Evolutionary conservation across 1,140 invertebrate species (phyloP).

Genomic region (Cotesia chilonis): DNA sequence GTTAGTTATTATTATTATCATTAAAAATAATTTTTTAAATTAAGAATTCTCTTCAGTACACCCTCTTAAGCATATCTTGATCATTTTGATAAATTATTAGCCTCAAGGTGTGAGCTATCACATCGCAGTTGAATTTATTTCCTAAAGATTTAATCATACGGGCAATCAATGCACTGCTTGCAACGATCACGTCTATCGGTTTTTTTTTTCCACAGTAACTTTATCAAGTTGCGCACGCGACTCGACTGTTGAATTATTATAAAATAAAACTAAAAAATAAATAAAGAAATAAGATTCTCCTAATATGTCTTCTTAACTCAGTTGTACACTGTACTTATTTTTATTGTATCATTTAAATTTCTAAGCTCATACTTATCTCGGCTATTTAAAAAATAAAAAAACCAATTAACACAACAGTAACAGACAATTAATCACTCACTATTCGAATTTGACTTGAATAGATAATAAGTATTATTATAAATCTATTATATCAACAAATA

Average conservation of each 20-base stretch:
- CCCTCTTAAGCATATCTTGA: slow-evolving; percentile 22
- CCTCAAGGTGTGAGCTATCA: not conserved
- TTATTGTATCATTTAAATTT: not conserved
- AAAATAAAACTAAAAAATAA: no score
- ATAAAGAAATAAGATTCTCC: slow-evolving; percentile 20
- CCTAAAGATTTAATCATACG: not conserved
- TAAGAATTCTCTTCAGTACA: not conserved
- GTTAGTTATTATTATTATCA: no score
- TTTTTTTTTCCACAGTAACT: slow-evolving; percentile 24
- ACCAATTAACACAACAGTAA: no score
- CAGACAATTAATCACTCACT: no score
- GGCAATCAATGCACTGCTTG: no score
- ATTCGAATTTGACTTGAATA: no score
- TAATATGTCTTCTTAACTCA: slow-evolving; percentile 41
- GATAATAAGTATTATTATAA: no score
- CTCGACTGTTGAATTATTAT: slow-evolving; percentile 39
- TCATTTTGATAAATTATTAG: slow-evolving; percentile 1
- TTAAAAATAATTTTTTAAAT: not conserved
- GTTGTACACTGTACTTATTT: not conserved
- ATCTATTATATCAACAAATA: no score
- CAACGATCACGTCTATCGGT: not conserved
- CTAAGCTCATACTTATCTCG: no score
- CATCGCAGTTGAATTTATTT: not conserved
- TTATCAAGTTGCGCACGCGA: slow-evolving; percentile 39
- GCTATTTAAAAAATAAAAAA: no score